Conservation (phyloP, 37 sponge, comb jelly and placozoan species). For the Dysidea cf. avara region DNA sequence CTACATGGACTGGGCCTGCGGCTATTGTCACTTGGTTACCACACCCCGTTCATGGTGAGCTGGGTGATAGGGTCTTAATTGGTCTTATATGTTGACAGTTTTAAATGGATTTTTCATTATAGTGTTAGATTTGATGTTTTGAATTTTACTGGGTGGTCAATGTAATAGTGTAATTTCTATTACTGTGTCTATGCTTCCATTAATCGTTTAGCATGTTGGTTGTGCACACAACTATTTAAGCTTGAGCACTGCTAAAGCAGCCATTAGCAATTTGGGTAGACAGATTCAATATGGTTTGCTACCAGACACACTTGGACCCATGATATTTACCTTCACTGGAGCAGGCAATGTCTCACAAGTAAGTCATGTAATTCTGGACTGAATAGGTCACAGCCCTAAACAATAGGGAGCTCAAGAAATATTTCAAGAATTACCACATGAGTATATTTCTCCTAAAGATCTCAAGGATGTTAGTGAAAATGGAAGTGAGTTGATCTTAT, state of each 20-base stretch:
- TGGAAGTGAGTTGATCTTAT: conserved; percentile 56
- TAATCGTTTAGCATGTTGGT: conserved; percentile 83
- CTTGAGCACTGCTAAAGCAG: conserved; percentile 75
- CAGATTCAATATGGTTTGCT: conserved; percentile 78
- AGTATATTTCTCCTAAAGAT: conserved; percentile 76
- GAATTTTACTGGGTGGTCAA: too few species aligned
- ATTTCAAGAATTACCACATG: conserved; percentile 91
- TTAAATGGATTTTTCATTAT: too few species aligned
- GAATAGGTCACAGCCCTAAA: too few species aligned
- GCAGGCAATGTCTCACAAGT: conserved; percentile 94
- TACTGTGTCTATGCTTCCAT: too few species aligned
- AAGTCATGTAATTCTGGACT: too few species aligned
- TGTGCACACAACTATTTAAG: conserved; percentile 90
- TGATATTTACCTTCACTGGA: conserved; percentile 94
- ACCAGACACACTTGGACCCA: conserved; percentile 68
- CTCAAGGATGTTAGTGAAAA: conserved; percentile 72
- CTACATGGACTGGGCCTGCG: conserved; percentile 93
- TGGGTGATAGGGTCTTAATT: too few species aligned
- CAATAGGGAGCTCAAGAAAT: conserved; percentile 94
- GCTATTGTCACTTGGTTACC: conserved; percentile 84
- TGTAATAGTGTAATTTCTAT: too few species aligned
- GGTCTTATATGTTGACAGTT: too few species aligned
- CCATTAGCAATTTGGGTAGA: conserved; percentile 67
- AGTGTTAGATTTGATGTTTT: too few species aligned
- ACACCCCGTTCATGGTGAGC: conserved; percentile 91